Conservation (phyloP, 2,888 invertebrate species). For the Drymonia ruficornis region DNA sequence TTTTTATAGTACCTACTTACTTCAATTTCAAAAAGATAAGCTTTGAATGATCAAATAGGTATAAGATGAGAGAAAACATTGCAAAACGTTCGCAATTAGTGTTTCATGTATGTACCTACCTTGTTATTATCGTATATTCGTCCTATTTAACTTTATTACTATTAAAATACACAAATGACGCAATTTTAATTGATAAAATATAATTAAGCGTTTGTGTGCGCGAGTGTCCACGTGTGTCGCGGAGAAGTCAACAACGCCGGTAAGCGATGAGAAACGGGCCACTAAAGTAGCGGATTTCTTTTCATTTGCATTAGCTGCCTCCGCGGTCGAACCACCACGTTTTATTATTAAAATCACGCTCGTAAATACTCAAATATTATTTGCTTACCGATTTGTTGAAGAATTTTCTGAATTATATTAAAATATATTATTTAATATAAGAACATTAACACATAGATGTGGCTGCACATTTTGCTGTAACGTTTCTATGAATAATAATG, state of each 20-base stretch:
- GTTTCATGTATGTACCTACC: too few species aligned
- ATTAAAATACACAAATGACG: too few species aligned
- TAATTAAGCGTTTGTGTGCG: neutral
- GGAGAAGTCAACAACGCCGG: slow-evolving; percentile 67
- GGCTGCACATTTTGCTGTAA: neutral
- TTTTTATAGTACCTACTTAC: too few species aligned
- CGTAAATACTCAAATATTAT: slow-evolving; percentile 53
- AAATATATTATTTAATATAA: slow-evolving; percentile 4
- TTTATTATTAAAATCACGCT: slow-evolving; percentile 49
- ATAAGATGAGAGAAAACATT: too few species aligned
- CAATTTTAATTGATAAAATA: neutral
- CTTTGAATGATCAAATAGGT: too few species aligned
- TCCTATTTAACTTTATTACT: too few species aligned
- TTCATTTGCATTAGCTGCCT: slow-evolving; percentile 64
- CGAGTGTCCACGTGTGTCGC: slow-evolving; percentile 27
- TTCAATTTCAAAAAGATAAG: too few species aligned
- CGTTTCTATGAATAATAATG: slow-evolving; percentile 11
- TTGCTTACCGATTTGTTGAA: slow-evolving; percentile 37
- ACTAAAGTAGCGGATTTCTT: slow-evolving; percentile 74
- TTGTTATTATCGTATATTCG: too few species aligned
- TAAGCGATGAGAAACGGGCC: slow-evolving; percentile 73
- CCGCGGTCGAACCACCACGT: slow-evolving; percentile 43
- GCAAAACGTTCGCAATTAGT: too few species aligned
- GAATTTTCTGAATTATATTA: neutral
- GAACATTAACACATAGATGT: neutral